phyloP scores from a whole-genome alignment of 2,888 invertebrate species.

The Chrysolina haemoptera region DNA sequence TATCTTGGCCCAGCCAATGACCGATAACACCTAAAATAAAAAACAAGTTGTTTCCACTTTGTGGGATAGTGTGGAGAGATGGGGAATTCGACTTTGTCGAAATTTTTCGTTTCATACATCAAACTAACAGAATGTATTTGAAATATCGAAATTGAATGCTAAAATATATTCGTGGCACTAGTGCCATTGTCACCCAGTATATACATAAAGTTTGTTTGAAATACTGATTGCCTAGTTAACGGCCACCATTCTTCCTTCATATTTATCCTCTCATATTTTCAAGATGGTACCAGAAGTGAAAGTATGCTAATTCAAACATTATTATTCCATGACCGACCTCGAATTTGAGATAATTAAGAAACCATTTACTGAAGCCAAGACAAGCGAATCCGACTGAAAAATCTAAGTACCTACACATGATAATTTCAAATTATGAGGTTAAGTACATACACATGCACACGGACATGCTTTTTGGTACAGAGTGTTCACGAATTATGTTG shows the following conservation, averaged over 20 bases:
- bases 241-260: neutral
- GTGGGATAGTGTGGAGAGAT: too few species aligned
- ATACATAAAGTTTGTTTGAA: neutral
- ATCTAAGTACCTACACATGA: neutral
- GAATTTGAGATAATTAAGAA: slow-evolving; percentile 31
- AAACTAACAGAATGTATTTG: too few species aligned
- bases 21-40: too few species aligned
- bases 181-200: neutral
- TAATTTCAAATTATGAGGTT: neutral
- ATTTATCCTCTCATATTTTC: slow-evolving; percentile 28
- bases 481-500: too few species aligned
- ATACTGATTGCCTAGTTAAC: slow-evolving; percentile 1
- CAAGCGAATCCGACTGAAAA: neutral
- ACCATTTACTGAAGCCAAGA: neutral
- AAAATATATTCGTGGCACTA: too few species aligned
- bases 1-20: too few species aligned
- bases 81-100: too few species aligned
- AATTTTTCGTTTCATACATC: too few species aligned
- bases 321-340: slow-evolving; percentile 44
- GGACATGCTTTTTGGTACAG: too few species aligned
- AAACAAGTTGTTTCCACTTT: too few species aligned
- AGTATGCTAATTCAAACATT: slow-evolving; percentile 47
- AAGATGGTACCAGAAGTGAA: slow-evolving; percentile 38
- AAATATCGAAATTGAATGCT: too few species aligned
- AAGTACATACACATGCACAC: neutral